phyloP scores from a whole-genome alignment of 1,140 invertebrate genomes.

The Drosophila erecta region DNA sequence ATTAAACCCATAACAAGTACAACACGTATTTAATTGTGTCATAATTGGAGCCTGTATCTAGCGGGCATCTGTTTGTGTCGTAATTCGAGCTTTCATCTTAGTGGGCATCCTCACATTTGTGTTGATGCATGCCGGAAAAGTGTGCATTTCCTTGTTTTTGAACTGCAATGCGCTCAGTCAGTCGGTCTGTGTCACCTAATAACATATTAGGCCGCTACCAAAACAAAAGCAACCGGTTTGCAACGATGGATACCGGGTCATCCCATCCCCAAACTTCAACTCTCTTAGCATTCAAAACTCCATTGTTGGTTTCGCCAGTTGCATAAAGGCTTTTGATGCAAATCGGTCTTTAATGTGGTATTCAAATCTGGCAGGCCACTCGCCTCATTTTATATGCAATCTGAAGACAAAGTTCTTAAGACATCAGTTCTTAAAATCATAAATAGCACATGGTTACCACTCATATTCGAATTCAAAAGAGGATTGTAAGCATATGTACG shows the following conservation, averaged over 20 bases:
- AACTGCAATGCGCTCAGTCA: constrained; percentile 4
- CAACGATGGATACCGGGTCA: constrained; percentile 5
- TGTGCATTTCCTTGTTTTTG: constrained; percentile 13
- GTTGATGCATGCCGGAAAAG: constrained; percentile 16
- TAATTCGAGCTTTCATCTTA: constrained; percentile 10
- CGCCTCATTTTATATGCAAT: too few relatives aligned
- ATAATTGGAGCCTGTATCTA: constrained; percentile 11
- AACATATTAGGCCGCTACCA: constrained; percentile 5
- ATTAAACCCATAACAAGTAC: constrained; percentile 79
- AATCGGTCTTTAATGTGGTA: neutral
- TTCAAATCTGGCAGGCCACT: neutral
- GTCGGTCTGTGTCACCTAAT: constrained; percentile 16
- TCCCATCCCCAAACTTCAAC: constrained; percentile 1
- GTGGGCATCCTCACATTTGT: constrained; percentile 6
- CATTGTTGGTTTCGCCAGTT: neutral
- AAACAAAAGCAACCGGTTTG: constrained; percentile 29
- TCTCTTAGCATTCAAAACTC: neutral
- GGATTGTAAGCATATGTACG: too few relatives aligned
- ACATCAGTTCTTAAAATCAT: too few relatives aligned
- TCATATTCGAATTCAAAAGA: too few relatives aligned
- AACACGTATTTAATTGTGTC: constrained; percentile 45
- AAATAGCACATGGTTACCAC: too few relatives aligned
- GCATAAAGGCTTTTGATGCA: neutral
- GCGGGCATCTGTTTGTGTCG: constrained; percentile 10
- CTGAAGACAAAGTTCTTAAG: too few relatives aligned